Evolutionary conservation across 1,140 invertebrate species (phyloP).

Genomic region (Musca vetustissima): DNA sequence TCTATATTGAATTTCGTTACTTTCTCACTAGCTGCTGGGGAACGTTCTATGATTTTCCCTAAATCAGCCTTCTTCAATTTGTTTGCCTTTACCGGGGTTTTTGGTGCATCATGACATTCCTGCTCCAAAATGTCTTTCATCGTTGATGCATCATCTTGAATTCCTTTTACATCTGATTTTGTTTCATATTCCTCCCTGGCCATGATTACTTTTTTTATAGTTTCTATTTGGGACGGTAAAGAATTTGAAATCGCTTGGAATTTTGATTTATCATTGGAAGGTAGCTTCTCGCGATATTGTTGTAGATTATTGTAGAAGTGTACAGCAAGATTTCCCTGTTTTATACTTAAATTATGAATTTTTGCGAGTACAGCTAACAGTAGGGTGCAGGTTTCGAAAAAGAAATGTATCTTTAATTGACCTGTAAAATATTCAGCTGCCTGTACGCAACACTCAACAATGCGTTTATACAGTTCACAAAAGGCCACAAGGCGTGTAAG

Average conservation of each 20-base stretch:
- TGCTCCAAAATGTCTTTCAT: neutral
- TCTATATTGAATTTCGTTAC: constrained; percentile 14
- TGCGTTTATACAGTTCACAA: constrained; percentile 39
- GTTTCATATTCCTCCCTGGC: neutral
- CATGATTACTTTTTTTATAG: neutral
- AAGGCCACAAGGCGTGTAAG: constrained; percentile 39
- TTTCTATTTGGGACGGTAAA: neutral
- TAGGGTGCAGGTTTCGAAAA: constrained; percentile 42
- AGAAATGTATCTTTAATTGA: constrained; percentile 43
- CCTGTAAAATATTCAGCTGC: constrained; percentile 41
- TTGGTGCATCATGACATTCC: neutral
- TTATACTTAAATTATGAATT: constrained; percentile 35
- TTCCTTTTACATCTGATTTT: no score
- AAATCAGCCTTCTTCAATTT: constrained; percentile 13
- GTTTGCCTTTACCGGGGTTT: neutral
- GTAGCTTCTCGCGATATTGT: constrained; percentile 32
- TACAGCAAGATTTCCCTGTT: constrained; percentile 35
- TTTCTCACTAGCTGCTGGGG: no score
- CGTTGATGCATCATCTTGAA: no score
- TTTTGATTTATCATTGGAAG: constrained; percentile 13
- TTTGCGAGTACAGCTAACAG: constrained; percentile 46
- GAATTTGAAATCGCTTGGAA: neutral
- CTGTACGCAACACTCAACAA: constrained; percentile 40
- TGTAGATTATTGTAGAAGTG: constrained; percentile 39
- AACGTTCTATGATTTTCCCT: constrained; percentile 1